Evolutionary conservation across 1,140 invertebrate species (phyloP), one percentile per base, ranked within the genome.

Genomic region (Drosophila sechellia): DNA sequence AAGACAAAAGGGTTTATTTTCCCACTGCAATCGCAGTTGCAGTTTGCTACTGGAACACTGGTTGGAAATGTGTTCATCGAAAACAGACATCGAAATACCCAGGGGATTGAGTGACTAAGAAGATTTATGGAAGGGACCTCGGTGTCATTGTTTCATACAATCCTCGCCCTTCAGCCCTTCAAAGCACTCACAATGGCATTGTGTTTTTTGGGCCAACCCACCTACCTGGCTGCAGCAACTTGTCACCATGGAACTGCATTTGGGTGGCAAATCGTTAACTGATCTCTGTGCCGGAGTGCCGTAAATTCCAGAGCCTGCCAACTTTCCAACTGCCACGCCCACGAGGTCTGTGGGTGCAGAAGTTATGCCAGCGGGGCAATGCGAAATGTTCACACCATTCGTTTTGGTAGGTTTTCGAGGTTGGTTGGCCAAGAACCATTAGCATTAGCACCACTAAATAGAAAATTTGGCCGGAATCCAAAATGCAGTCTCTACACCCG

Each of bases 391-490:
- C 49, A 15, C 55, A 64, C 57, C 48, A 35, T 55, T 56, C 63
- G 20, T 5, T 49, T 25, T 27, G 4, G 5, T n/a, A 10, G 10
- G 10, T 13, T 4, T 10, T 4, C 4, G 20, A 13, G 31, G 25
- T 61, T 48, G 49, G 69, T 46, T 58, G 48, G 81, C 68, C 81
- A 84, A 68, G 57, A 81, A 72, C 81, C 83, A 85, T 85, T 85
- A 81, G 81, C 81, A 81, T 87, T 87, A 81, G 78, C 65, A 77
- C 53, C 79, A 63, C 74, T 65, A 81, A 81, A 76, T 76, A 65
- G 74, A 71, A 77, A 71, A 71, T 76, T 86, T 86, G 83, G 81
- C 78, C 13, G 3, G 6, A 13, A 22, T 81, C 81, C 81, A 86
- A 54, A 31, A 17, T 45, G 42, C 42, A 8, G 42, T 6, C 42